Conservation (phyloP, 2,113 vertebrate genomes). For the Polyodon spathula region DNA sequence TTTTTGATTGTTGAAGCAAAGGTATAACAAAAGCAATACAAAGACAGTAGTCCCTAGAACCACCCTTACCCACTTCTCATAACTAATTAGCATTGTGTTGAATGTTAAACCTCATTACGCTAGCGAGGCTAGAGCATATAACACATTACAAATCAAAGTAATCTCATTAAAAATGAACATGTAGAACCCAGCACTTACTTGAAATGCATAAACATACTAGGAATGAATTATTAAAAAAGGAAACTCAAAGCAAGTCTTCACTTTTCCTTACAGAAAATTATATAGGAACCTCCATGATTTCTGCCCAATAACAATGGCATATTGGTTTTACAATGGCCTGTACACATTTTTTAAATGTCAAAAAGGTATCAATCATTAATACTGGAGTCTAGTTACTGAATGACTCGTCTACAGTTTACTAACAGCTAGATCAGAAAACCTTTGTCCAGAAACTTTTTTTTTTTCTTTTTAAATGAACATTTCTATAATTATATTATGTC, state of each 20-base stretch:
- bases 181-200: not conserved
- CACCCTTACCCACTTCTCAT: not conserved
- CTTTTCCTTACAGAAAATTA: constrained; percentile 18
- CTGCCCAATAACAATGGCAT: constrained; percentile 52
- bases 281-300: constrained; percentile 13
- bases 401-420: constrained; percentile 52
- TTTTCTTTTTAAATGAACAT: constrained; percentile 39
- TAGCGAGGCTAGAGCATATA: constrained; percentile 7
- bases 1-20: constrained; percentile 9
- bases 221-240: constrained; percentile 30
- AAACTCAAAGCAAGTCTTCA: constrained; percentile 70
- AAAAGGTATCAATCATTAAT: constrained; percentile 35
- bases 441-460: constrained; percentile 55
- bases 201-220: not conserved
- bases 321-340: constrained; percentile 10
- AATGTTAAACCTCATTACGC: not conserved
- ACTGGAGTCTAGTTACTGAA: constrained; percentile 60
- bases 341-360: constrained; percentile 50
- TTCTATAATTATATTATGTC: constrained; percentile 52
- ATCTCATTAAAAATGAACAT: not conserved
- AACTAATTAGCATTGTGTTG: not conserved
- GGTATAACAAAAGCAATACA: not conserved
- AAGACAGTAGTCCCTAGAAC: constrained; percentile 2
- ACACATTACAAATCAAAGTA: not conserved
- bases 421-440: constrained; percentile 56